These are phyloP conservation scores for Macquaria ambigua DNA, from an alignment of 2,113 vertebrate species.

Conservation along the genomic window DNA sequence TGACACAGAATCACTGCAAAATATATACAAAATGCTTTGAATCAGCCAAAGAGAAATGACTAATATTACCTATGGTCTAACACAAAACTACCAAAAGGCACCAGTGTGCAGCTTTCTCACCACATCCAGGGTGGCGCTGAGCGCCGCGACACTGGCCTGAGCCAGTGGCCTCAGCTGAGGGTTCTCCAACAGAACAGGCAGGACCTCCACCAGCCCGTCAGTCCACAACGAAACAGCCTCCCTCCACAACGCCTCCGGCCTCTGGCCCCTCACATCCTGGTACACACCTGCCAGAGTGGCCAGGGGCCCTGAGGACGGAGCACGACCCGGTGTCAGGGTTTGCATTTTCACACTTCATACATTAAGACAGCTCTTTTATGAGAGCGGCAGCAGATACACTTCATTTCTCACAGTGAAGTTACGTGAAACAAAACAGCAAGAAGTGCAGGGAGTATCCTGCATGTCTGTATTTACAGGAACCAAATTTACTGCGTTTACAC, in stretches of 20 bases:
- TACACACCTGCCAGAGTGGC: conserved; percentile 88
- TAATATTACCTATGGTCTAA: neutral
- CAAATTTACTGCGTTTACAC: neutral
- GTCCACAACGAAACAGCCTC: conserved; percentile 78
- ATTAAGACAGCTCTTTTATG: neutral
- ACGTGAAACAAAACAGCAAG: neutral
- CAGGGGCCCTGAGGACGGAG: conserved; percentile 83
- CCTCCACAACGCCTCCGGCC: conserved; percentile 84
- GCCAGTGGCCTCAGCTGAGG: conserved; percentile 81
- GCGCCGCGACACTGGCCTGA: conserved; percentile 58
- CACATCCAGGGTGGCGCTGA: conserved; percentile 81
- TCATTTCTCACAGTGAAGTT: neutral
- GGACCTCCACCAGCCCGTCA: conserved; percentile 73
- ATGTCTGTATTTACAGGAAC: neutral
- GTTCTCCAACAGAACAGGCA: conserved; percentile 81
- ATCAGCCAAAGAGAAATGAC: neutral
- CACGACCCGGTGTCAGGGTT: neutral
- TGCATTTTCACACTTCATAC: neutral
- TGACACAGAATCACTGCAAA: neutral
- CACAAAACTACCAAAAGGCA: neutral
- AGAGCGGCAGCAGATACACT: neutral
- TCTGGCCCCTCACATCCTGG: conserved; percentile 86
- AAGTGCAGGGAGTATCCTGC: neutral
- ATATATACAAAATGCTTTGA: neutral
- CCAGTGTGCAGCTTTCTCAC: conserved; percentile 69